These are phyloP conservation scores for Caenorhabditis wallacei DNA, from an alignment of 2,888 invertebrate species.

Conservation along the genomic window DNA sequence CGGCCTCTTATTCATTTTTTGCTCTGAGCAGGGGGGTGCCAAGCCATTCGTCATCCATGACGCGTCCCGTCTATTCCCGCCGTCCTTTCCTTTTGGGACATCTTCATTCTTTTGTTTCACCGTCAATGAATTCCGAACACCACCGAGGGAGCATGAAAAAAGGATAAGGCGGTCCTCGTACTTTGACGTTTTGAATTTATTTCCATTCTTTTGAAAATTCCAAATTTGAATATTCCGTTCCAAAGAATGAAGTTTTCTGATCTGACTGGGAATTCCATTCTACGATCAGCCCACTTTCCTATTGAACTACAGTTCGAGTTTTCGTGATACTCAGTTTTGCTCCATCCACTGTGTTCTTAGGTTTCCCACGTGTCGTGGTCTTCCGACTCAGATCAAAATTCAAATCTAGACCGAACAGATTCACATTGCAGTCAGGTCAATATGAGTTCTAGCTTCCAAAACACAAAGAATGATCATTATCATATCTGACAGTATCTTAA, in stretches of 20 bases:
- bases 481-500: too few species aligned
- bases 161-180: constrained; percentile 22
- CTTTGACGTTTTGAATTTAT: constrained; percentile 18
- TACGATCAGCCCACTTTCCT: too few species aligned
- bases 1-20: constrained; percentile 60
- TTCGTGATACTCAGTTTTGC: too few species aligned
- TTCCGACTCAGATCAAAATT: too few species aligned
- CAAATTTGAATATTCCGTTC: neutral
- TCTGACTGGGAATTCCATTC: too few species aligned
- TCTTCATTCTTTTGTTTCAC: constrained; percentile 50
- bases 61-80: constrained; percentile 12
- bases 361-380: too few species aligned
- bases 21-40: constrained; percentile 39
- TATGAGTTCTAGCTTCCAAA: too few species aligned
- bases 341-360: too few species aligned
- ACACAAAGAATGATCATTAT: too few species aligned
- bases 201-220: neutral
- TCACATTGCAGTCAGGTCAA: too few species aligned
- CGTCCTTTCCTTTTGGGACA: constrained; percentile 47
- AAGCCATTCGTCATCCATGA: constrained; percentile 59
- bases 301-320: too few species aligned
- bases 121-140: constrained; percentile 48
- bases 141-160: constrained; percentile 51
- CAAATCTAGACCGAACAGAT: too few species aligned
- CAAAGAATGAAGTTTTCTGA: neutral